Evolutionary conservation across 2,888 invertebrate species (phyloP).

Genomic region (Syritta pipiens): DNA sequence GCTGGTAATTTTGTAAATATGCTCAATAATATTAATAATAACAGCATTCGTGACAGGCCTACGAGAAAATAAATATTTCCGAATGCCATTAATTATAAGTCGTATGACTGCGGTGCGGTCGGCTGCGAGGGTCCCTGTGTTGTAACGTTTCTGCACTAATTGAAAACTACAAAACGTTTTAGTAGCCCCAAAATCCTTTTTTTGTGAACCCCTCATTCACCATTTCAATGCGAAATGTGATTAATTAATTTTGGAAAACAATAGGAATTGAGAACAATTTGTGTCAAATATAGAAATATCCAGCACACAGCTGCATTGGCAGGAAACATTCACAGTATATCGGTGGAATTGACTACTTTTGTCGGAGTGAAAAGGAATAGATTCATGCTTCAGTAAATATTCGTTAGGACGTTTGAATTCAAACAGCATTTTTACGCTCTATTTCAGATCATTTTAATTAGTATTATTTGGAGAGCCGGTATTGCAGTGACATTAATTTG

Average conservation of each 20-base stretch:
- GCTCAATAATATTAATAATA: conserved; percentile 47
- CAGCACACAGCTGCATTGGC: conserved; percentile 17
- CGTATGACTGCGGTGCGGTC: not conserved
- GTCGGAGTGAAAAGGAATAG: conserved; percentile 49
- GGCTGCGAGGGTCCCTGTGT: not conserved
- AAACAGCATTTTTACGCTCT: conserved; percentile 62
- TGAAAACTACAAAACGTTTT: conserved; percentile 58
- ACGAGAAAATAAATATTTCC: conserved; percentile 45
- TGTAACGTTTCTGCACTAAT: conserved; percentile 30
- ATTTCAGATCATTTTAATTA: too few relatives aligned
- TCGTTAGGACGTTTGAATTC: conserved; percentile 59
- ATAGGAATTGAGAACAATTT: conserved; percentile 36
- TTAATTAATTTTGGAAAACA: conserved; percentile 59
- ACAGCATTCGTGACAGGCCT: conserved; percentile 22
- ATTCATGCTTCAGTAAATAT: conserved; percentile 66
- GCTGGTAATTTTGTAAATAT: conserved; percentile 41
- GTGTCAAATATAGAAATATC: conserved; percentile 19
- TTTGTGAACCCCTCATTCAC: not conserved
- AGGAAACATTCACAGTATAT: conserved; percentile 38
- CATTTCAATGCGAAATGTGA: conserved; percentile 33
- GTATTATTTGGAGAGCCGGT: too few relatives aligned
- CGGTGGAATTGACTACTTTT: not conserved
- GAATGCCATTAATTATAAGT: conserved; percentile 54
- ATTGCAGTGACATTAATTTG: too few relatives aligned
- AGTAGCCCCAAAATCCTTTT: conserved; percentile 35